These are phyloP conservation scores for Polyodon spathula DNA, from an alignment of 2,113 vertebrate species.

Conservation along the genomic window DNA sequence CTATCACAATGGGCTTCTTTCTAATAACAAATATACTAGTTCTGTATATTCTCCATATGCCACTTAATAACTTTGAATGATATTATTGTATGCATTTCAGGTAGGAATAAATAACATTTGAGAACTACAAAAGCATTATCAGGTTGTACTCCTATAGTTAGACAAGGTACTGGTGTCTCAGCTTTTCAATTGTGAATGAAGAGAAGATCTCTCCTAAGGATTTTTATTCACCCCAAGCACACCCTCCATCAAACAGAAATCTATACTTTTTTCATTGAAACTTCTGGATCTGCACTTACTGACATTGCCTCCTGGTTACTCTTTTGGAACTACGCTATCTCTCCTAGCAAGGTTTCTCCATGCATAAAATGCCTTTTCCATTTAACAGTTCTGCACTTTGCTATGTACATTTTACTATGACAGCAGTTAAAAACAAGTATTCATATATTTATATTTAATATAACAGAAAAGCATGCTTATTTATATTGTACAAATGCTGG, in stretches of 20 bases:
- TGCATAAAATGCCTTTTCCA: slow-evolving; percentile 11
- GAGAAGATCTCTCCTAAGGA: slow-evolving; percentile 15
- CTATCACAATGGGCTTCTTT: background rate
- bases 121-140: slow-evolving; percentile 13
- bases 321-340: slow-evolving; percentile 5
- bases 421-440: background rate
- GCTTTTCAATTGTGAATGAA: slow-evolving; percentile 14
- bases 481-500: background rate
- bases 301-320: slow-evolving; percentile 12
- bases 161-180: slow-evolving; percentile 18
- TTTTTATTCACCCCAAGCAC: slow-evolving; percentile 16
- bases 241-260: slow-evolving; percentile 16
- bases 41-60: background rate
- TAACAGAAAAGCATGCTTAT: background rate
- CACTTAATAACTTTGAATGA: background rate
- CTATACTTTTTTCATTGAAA: slow-evolving; percentile 19
- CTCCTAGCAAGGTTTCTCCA: slow-evolving; percentile 9
- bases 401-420: background rate
- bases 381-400: background rate
- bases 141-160: slow-evolving; percentile 9
- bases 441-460: background rate
- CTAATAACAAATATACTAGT: slow-evolving; percentile 3
- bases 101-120: slow-evolving; percentile 4
- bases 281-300: slow-evolving; percentile 4
- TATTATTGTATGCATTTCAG: background rate